A percentile compares a stretch with the other conserved stretches of the same genome.
Conservation (phyloP, 2,888 invertebrate genomes). For the Ophioninae sp. region DNA sequence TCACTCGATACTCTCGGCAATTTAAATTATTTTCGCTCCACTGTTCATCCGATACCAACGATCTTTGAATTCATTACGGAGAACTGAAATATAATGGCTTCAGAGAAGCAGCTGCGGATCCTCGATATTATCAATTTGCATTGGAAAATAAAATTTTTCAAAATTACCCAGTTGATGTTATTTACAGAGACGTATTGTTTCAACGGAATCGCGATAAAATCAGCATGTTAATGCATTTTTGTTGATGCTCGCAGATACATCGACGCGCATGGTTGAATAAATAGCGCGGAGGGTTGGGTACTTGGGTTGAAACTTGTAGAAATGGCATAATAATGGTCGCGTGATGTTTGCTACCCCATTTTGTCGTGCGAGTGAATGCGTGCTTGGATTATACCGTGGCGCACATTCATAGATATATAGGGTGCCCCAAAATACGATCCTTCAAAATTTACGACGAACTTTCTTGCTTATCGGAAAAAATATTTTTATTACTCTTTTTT, state of each 20-base stretch:
- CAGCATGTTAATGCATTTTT: conserved; percentile 32
- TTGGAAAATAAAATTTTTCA: not conserved
- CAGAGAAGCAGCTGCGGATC: not conserved
- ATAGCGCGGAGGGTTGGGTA: not conserved
- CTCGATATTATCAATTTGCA: not conserved
- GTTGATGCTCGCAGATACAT: not conserved
- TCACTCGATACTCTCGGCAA: not conserved
- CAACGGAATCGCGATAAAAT: conserved; percentile 5
- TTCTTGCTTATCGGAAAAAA: not conserved
- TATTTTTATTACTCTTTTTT: not conserved
- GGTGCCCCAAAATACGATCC: not conserved
- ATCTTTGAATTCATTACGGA: not conserved
- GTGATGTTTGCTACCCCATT: conserved; percentile 41
- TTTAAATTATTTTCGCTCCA: not conserved
- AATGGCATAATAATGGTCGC: conserved; percentile 56
- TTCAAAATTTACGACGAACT: not conserved
- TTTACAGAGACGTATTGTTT: conserved; percentile 9
- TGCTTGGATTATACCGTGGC: conserved; percentile 1
- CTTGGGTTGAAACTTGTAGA: conserved; percentile 38
- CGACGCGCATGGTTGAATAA: conserved; percentile 26
- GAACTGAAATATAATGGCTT: not conserved
- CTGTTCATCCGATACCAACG: not conserved
- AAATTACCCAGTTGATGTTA: not conserved
- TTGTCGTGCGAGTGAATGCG: conserved; percentile 23
- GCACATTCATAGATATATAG: not conserved